Percentiles rank a stretch among this genome's conserved stretches.
These are phyloP conservation scores for Samia ricini DNA, from an alignment of 1,140 invertebrate genomes.

Conservation along the genomic window DNA sequence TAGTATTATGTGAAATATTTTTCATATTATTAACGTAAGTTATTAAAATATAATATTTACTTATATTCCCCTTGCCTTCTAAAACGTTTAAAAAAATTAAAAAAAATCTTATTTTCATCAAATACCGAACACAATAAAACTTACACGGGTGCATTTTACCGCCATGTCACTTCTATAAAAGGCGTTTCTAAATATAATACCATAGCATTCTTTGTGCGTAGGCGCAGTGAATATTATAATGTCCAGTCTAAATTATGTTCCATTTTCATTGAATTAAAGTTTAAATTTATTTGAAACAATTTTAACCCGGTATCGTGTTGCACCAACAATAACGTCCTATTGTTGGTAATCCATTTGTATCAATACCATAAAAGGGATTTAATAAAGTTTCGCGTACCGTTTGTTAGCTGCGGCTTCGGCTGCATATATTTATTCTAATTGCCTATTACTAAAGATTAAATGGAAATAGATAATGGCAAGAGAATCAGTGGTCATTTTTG, in stretches of 20 bases:
- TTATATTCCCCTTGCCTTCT: too few relatives aligned
- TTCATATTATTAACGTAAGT: too few relatives aligned
- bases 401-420: too few relatives aligned
- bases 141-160: not conserved
- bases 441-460: too few relatives aligned
- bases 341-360: not conserved
- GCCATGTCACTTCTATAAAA: not conserved
- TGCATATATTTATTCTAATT: too few relatives aligned
- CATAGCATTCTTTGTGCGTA: constrained; percentile 6
- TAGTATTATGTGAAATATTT: too few relatives aligned
- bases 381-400: not conserved
- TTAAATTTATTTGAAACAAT: not conserved
- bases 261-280: not conserved
- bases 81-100: too few relatives aligned
- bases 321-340: not conserved
- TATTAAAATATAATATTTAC: too few relatives aligned
- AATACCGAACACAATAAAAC: not conserved
- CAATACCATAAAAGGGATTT: constrained; percentile 1
- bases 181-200: constrained; percentile 9
- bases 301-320: not conserved
- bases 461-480: too few relatives aligned
- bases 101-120: not conserved
- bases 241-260: not conserved
- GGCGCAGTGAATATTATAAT: not conserved
- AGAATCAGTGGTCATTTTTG: too few relatives aligned